A percentile compares a stretch with the other conserved stretches of the same genome.
These are phyloP conservation scores for Bombylius major DNA, from an alignment of 2,888 invertebrate species.

Conservation along the genomic window DNA sequence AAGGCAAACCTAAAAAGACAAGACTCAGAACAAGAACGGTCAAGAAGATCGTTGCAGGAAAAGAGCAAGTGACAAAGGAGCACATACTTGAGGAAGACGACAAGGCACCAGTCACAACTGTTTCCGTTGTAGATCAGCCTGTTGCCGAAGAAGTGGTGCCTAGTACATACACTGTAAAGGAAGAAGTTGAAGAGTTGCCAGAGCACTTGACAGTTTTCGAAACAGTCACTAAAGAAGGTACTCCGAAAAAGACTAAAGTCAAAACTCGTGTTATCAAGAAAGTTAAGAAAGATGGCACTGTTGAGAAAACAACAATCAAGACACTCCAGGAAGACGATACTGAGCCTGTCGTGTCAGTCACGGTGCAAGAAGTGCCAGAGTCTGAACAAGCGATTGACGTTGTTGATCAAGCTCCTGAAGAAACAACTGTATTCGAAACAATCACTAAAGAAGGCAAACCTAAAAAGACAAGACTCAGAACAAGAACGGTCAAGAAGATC, in stretches of 20 bases:
- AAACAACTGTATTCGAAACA: constrained; percentile 27
- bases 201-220: constrained; percentile 20
- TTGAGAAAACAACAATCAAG: constrained; percentile 31
- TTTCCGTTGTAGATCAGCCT: constrained; percentile 20
- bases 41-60: constrained; percentile 28
- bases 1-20: constrained; percentile 26
- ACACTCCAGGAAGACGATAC: constrained; percentile 30
- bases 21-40: constrained; percentile 26
- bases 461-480: constrained; percentile 17
- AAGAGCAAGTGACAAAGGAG: constrained; percentile 31
- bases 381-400: constrained; percentile 19
- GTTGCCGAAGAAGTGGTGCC: constrained; percentile 8
- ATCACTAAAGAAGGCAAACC: constrained; percentile 11
- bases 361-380: constrained; percentile 24
- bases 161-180: background rate
- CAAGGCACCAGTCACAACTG: constrained; percentile 24
- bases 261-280: constrained; percentile 20
- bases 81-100: constrained; percentile 26
- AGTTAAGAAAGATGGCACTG: constrained; percentile 17
- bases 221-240: constrained; percentile 29
- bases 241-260: constrained; percentile 21
- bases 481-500: constrained; percentile 24
- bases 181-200: constrained; percentile 28
- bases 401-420: constrained; percentile 28
- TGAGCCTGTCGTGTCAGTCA: constrained; percentile 26